phyloP scores from a whole-genome alignment of 1,140 invertebrate species.

The Drosophila truncata region DNA sequence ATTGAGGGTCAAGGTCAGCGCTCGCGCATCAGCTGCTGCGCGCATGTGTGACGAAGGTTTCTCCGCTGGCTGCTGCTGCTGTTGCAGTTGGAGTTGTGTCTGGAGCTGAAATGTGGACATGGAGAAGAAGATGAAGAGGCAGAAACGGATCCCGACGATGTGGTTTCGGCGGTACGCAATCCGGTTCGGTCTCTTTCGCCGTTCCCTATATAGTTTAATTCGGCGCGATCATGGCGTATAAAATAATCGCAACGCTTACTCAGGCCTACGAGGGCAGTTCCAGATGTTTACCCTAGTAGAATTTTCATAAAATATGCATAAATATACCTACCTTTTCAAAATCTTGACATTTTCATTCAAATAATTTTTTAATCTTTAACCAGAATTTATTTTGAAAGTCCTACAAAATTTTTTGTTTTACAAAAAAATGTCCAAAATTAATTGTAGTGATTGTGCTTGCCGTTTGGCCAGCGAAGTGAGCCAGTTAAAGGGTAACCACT shows the following conservation, averaged over 20 bases:
- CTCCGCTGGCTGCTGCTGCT: constrained; percentile 23
- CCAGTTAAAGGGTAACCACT: constrained; percentile 56
- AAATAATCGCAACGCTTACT: constrained; percentile 34
- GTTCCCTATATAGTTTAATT: constrained; percentile 20
- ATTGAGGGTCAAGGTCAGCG: constrained; percentile 82
- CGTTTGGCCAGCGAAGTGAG: constrained; percentile 40
- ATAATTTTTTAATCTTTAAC: background rate
- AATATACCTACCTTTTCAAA: background rate
- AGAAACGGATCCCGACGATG: constrained; percentile 8
- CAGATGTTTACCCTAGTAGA: background rate
- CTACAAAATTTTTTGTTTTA: constrained; percentile 7
- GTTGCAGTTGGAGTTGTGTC: constrained; percentile 21
- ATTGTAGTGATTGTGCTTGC: constrained; percentile 17
- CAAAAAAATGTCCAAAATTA: constrained; percentile 12
- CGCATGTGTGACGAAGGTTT: constrained; percentile 61
- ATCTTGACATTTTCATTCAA: background rate
- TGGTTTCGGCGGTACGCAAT: constrained; percentile 12
- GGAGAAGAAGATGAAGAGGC: constrained; percentile 8
- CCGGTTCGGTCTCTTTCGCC: constrained; percentile 35
- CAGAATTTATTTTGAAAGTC: constrained; percentile 8
- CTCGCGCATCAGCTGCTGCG: constrained; percentile 77
- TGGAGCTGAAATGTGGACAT: constrained; percentile 18
- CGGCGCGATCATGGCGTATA: constrained; percentile 24
- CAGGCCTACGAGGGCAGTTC: constrained; percentile 21
- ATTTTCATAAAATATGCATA: background rate